These are phyloP conservation scores for Anolis sagrei DNA, from an alignment of 2,113 vertebrate genomes.

Conservation along the genomic window DNA sequence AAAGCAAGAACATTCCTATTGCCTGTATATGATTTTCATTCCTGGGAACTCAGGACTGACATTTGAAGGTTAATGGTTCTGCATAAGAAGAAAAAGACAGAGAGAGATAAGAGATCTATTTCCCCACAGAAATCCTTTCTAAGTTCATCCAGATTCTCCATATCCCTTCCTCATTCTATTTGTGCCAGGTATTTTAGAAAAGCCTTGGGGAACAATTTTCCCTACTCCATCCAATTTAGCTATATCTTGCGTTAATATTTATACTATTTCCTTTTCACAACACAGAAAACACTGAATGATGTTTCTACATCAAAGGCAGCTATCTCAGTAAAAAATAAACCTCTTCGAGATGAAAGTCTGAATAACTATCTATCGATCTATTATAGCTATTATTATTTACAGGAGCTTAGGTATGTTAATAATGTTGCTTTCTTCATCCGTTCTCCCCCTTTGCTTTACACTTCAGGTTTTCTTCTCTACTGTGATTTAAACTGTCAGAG, in stretches of 20 bases:
- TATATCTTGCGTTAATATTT: conserved; percentile 51
- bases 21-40: conserved; percentile 13
- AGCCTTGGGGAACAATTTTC: conserved; percentile 23
- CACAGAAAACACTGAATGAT: background rate
- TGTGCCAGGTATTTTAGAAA: conserved; percentile 9
- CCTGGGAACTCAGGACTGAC: conserved; percentile 31
- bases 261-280: conserved; percentile 39
- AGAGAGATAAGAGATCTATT: conserved; percentile 3
- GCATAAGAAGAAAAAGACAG: background rate
- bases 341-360: conserved; percentile 42
- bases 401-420: conserved; percentile 30
- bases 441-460: background rate
- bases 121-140: background rate
- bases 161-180: conserved; percentile 2
- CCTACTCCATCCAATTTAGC: conserved; percentile 28
- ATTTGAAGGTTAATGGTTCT: conserved; percentile 24
- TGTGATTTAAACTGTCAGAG: background rate
- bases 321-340: background rate
- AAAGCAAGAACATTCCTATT: conserved; percentile 15
- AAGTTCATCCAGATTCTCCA: background rate
- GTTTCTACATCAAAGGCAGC: conserved; percentile 45
- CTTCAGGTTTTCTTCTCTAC: background rate
- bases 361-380: too few species aligned
- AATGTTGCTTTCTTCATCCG: background rate
- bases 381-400: conserved; percentile 7